Conservation (phyloP, 30 jellyfish, hydroid and myxozoan genomes). For the Hydra vulgaris region DNA sequence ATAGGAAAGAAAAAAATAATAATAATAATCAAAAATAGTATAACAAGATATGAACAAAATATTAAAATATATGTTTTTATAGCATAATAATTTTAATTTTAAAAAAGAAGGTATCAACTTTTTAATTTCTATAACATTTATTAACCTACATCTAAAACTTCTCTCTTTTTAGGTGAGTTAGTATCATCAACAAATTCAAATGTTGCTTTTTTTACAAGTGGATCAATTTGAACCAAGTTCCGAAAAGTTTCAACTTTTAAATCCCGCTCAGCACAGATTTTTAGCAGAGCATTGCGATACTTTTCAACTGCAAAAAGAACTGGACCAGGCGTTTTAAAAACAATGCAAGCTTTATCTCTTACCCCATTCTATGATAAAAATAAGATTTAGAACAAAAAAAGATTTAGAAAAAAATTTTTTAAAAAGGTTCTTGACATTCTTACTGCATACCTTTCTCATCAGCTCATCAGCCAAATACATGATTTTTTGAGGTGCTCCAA, state of each 20-base stretch:
- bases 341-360: conserved; percentile 45
- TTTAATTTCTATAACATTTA: too few species aligned
- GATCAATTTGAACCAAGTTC: conserved; percentile 47
- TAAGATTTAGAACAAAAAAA: background rate
- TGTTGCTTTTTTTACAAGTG: conserved; percentile 42
- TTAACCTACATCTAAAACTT: conserved; percentile 48
- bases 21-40: too few species aligned
- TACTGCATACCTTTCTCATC: conserved; percentile 42
- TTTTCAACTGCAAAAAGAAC: conserved; percentile 69
- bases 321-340: conserved; percentile 55
- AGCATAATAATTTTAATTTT: too few species aligned
- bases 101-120: too few species aligned
- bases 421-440: too few species aligned
- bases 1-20: too few species aligned
- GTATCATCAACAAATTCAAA: conserved; percentile 56
- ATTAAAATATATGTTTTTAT: too few species aligned
- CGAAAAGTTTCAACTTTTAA: conserved; percentile 40
- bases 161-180: conserved; percentile 37
- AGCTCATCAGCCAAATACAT: conserved; percentile 93
- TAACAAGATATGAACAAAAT: too few species aligned
- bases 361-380: conserved; percentile 52
- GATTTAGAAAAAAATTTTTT: too few species aligned
- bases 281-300: conserved; percentile 48
- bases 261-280: conserved; percentile 60
- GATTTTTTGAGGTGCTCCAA: conserved; percentile 97